Conservation (phyloP, 2,113 vertebrate species). For the Pedetes capensis region DNA sequence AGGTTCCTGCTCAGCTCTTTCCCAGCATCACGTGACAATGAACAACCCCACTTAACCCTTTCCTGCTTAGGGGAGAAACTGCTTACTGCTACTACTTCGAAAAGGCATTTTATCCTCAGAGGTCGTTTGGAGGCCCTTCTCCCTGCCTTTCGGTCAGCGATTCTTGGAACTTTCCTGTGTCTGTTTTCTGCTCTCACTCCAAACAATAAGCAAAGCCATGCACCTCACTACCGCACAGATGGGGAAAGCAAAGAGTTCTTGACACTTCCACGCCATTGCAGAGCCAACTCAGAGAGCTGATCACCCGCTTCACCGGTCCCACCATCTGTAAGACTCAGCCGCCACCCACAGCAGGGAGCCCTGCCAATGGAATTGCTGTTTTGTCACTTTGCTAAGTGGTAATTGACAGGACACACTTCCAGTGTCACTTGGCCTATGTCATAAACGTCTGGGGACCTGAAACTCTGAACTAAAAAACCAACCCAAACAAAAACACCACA, state of each 20-base stretch:
- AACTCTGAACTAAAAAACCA: neutral
- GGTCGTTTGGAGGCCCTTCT: neutral
- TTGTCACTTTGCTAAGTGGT: neutral
- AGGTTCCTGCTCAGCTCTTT: constrained; percentile 83
- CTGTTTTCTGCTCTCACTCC: neutral
- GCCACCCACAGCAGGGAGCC: neutral
- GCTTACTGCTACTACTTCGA: neutral
- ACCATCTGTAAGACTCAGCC: neutral
- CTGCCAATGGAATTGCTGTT: neutral
- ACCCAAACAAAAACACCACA: neutral
- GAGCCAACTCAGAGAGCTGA: neutral
- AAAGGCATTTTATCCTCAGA: neutral
- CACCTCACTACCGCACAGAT: neutral
- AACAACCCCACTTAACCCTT: constrained; percentile 92
- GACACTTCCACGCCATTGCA: neutral
- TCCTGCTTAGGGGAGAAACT: constrained; percentile 31
- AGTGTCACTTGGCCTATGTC: neutral
- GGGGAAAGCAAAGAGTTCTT: neutral
- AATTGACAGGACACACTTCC: neutral
- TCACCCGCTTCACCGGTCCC: neutral
- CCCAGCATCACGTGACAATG: constrained; percentile 95
- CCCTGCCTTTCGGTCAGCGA: neutral
- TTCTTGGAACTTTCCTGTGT: neutral
- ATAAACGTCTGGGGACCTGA: neutral
- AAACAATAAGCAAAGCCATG: neutral